These are phyloP conservation scores for Magallana ariakensis DNA, from an alignment of 1,140 invertebrate species.

Conservation along the genomic window DNA sequence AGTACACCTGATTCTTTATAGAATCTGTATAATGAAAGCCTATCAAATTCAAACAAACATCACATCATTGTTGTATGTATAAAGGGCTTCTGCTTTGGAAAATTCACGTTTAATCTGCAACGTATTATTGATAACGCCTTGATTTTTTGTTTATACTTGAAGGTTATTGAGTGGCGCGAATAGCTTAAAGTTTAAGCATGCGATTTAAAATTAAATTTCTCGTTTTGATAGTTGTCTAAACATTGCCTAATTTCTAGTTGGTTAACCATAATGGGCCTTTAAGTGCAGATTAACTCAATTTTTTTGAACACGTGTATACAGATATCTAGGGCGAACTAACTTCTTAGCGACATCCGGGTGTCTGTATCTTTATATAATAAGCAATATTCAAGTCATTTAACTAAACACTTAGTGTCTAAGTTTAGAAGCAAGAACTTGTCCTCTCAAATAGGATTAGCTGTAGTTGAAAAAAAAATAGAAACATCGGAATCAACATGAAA, in stretches of 20 bases:
- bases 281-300: slow-evolving; percentile 26
- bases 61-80: too few species aligned
- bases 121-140: background rate
- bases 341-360: background rate
- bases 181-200: slow-evolving; percentile 10
- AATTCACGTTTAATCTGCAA: background rate
- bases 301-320: background rate
- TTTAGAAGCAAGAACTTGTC: slow-evolving; percentile 7
- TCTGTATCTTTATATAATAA: background rate
- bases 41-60: too few species aligned
- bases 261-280: background rate
- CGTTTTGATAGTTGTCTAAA: slow-evolving; percentile 33
- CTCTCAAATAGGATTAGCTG: slow-evolving; percentile 16
- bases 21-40: too few species aligned
- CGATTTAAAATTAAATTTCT: slow-evolving; percentile 25
- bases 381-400: background rate
- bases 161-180: slow-evolving; percentile 3
- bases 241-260: slow-evolving; percentile 28
- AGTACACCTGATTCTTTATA: too few species aligned
- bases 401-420: slow-evolving; percentile 1
- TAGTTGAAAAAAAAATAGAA: background rate
- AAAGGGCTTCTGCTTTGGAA: too few species aligned
- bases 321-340: background rate
- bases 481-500: background rate
- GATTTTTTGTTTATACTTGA: background rate